Evolutionary conservation across 2,797 vertebrate genomes (phyloP).

Genomic region (Selene dorsalis): DNA sequence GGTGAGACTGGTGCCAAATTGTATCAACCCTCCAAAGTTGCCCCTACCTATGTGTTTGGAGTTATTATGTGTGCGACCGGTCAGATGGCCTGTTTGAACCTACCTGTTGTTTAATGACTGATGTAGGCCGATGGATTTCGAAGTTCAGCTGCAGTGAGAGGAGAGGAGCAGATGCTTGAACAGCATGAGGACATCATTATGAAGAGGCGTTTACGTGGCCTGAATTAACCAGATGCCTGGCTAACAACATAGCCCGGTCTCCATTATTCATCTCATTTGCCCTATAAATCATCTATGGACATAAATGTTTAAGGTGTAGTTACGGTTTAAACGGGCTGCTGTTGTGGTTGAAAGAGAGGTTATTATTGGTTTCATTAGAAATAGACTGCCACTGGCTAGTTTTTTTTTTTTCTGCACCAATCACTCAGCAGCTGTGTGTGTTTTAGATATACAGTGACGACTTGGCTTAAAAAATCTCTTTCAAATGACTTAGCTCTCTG

Average conservation of each 20-base stretch:
- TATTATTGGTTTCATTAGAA: slow-evolving; percentile 55
- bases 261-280: slow-evolving; percentile 64
- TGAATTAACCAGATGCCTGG: slow-evolving; percentile 53
- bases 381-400: slow-evolving; percentile 13
- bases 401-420: neutral
- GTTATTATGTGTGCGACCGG: neutral
- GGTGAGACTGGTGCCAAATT: slow-evolving; percentile 3
- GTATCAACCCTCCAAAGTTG: neutral
- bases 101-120: slow-evolving; percentile 30
- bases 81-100: slow-evolving; percentile 15
- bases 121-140: slow-evolving; percentile 12
- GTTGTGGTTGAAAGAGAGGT: slow-evolving; percentile 37
- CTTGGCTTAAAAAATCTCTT: slow-evolving; percentile 10
- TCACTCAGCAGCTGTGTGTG: slow-evolving; percentile 10
- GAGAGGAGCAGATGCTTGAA: slow-evolving; percentile 54
- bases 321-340: slow-evolving; percentile 29
- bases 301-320: slow-evolving; percentile 50
- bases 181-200: slow-evolving; percentile 55
- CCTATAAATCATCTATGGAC: slow-evolving; percentile 54
- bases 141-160: slow-evolving; percentile 19
- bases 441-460: slow-evolving; percentile 20
- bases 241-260: slow-evolving; percentile 30
- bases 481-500: slow-evolving; percentile 20
- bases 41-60: neutral
- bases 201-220: slow-evolving; percentile 46